Evolutionary conservation across 1,140 invertebrate species (phyloP), one percentile per base, ranked within the genome.

Genomic region (Cryptotermes secundus): DNA sequence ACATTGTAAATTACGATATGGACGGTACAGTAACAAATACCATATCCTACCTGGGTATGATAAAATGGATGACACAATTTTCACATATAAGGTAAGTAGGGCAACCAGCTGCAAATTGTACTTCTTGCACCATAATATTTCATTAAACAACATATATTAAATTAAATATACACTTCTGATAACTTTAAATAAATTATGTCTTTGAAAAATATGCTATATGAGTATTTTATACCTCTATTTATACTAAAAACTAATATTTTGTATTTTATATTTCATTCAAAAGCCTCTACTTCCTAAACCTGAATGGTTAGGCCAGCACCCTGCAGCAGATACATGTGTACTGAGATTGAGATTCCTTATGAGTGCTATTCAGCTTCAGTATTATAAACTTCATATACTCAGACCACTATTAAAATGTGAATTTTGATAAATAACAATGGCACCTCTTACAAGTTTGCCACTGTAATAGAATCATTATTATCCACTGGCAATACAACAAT

Each of bases 131-230:
- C 3, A 4, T 59, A 59, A 3, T 19, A 26, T 59, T 59, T 10
- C 12, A 59, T 59, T 59, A 26, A 24, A 26, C n/a, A 65, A n/a
- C 22, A 65, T 12, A n/a, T 65, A 14, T 26, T 65, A 31, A n/a
- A 65, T 4, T 65, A 65, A 65, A 26, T 65, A 9, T 65, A 6
- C 3, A 31, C 9, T 14, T 65, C 12, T 65, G 22, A 26, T 9
- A 65, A 65, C 59, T 65, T 9, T 65, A 65, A 65, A n/a, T 65
- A 65, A 65, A 65, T 12, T 4, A 65, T n/a, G 3, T 65, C 22
- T 65, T n/a, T 65, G 26, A 65, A 65, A n/a, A 65, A 65, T 65
- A 65, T 65, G 59, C 59, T 65, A 65, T 65, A n/a, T 9, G n/a
- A 65, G 24, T 65, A 31, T n/a, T 26, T n/a, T 12, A 6, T 59